These are phyloP conservation scores for Clusia tigrina DNA, from an alignment of 2,888 invertebrate species.

Conservation along the genomic window DNA sequence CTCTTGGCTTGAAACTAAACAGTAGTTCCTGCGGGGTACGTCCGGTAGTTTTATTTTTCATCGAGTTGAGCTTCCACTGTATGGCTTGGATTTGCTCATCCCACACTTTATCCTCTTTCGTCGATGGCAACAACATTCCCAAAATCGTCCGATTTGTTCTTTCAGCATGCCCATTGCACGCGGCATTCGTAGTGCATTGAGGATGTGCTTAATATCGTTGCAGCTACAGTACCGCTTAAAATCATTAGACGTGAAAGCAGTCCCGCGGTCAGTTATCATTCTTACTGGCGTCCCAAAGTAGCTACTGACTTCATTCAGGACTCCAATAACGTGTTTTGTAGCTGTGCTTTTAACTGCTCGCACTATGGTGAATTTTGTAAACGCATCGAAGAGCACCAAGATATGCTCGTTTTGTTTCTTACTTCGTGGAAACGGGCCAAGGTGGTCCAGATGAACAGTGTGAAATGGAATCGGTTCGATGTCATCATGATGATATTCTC, in stretches of 20 bases:
- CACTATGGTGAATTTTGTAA: constrained; percentile 27
- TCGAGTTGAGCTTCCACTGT: constrained; percentile 14
- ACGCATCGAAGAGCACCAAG: constrained; percentile 25
- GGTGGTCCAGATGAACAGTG: constrained; percentile 21
- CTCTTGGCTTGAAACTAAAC: constrained; percentile 7
- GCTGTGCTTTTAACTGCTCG: constrained; percentile 25
- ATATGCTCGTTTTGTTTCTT: constrained; percentile 21
- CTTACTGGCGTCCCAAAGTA: constrained; percentile 39
- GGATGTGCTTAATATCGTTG: constrained; percentile 37
- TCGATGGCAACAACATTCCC: constrained; percentile 9
- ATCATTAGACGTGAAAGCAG: constrained; percentile 39
- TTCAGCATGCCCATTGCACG: constrained; percentile 34
- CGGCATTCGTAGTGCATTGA: constrained; percentile 38
- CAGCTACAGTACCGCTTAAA: constrained; percentile 35
- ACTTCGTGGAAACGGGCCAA: constrained; percentile 27
- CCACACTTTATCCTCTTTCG: constrained; percentile 7
- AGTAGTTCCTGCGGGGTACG: constrained; percentile 10
- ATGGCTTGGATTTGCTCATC: constrained; percentile 8
- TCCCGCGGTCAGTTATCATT: constrained; percentile 41
- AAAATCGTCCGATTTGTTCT: constrained; percentile 21
- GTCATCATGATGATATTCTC: constrained; percentile 20
- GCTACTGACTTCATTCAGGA: constrained; percentile 20
- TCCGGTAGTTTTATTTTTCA: constrained; percentile 11
- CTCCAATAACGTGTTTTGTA: constrained; percentile 21
- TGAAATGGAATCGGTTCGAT: constrained; percentile 17